Evolutionary conservation across 2,113 vertebrate genomes (phyloP).

Genomic region (Pipra filicauda): DNA sequence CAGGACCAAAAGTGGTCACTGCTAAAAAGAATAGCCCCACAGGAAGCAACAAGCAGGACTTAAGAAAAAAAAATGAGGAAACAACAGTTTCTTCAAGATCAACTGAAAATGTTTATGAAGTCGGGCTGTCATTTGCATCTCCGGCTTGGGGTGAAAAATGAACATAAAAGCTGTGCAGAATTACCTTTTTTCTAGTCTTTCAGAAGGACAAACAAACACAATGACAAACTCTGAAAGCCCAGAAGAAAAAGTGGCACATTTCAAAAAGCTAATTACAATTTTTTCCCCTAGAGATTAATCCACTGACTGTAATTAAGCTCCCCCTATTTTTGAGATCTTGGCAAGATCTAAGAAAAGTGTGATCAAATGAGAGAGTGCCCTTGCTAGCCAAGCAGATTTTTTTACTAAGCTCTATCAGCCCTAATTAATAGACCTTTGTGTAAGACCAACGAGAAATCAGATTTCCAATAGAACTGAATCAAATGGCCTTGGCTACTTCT

Average conservation of each 20-base stretch:
- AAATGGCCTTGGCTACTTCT: slow-evolving; percentile 71
- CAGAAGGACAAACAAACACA: slow-evolving; percentile 72
- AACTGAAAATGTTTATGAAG: slow-evolving; percentile 70
- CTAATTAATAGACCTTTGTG: slow-evolving; percentile 83
- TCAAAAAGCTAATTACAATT: slow-evolving; percentile 81
- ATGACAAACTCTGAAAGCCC: slow-evolving; percentile 71
- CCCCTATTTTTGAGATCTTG: slow-evolving; percentile 79
- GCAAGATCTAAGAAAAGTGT: slow-evolving; percentile 78
- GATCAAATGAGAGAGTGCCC: slow-evolving; percentile 54
- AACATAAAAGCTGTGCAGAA: slow-evolving; percentile 66
- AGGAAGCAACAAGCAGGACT: background rate
- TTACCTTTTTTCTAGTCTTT: slow-evolving; percentile 68
- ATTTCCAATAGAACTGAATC: slow-evolving; percentile 74
- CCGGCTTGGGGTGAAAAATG: slow-evolving; percentile 62
- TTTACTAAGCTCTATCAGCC: slow-evolving; percentile 75
- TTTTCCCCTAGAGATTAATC: slow-evolving; percentile 79
- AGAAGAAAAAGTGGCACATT: slow-evolving; percentile 75
- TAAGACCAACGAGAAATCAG: slow-evolving; percentile 74
- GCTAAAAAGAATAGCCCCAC: background rate
- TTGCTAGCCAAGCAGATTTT: slow-evolving; percentile 79
- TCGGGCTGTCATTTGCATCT: slow-evolving; percentile 62
- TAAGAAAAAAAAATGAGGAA: slow-evolving; percentile 25
- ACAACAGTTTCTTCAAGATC: slow-evolving; percentile 50
- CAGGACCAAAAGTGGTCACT: background rate
- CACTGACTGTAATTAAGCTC: slow-evolving; percentile 80